phyloP scores from a whole-genome alignment of 2,797 vertebrate genomes.

The Sebastes oblongus region DNA sequence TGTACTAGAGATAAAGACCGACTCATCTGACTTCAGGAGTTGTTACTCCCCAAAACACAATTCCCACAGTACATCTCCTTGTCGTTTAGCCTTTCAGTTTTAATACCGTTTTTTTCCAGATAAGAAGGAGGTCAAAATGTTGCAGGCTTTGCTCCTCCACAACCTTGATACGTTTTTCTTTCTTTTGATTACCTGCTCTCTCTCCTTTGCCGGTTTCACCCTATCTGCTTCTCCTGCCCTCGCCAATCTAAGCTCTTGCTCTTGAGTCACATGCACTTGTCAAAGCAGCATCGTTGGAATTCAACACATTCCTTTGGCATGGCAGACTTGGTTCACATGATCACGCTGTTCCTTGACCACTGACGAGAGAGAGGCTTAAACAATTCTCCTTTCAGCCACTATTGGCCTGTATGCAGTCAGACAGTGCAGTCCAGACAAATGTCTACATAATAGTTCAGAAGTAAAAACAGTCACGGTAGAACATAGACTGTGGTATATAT shows the following conservation, averaged over 20 bases:
- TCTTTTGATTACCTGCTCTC: conserved; percentile 29
- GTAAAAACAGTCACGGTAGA: background rate
- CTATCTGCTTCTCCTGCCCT: conserved; percentile 39
- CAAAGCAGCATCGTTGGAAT: conserved; percentile 82
- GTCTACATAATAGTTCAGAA: conserved; percentile 3
- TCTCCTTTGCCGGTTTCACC: conserved; percentile 24
- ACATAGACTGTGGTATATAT: background rate
- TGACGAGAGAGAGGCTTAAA: conserved; percentile 55
- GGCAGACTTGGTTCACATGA: conserved; percentile 81
- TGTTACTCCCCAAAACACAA: conserved; percentile 39
- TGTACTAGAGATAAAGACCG: conserved; percentile 47
- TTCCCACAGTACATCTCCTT: conserved; percentile 42
- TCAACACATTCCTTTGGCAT: conserved; percentile 85
- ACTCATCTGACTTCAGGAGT: conserved; percentile 60
- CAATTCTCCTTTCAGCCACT: conserved; percentile 67
- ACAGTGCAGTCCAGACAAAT: conserved; percentile 8
- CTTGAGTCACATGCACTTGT: conserved; percentile 82
- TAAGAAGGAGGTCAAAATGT: conserved; percentile 20
- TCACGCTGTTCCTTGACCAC: conserved; percentile 68
- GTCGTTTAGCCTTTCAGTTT: conserved; percentile 33
- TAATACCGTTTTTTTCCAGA: conserved; percentile 5
- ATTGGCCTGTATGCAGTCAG: conserved; percentile 11
- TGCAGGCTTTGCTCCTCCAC: conserved; percentile 10
- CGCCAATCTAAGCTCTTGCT: conserved; percentile 50
- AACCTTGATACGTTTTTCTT: conserved; percentile 45